Base-by-base conservation (phyloP, 2,888 invertebrate genomes). In the Parnassius glacialis region DNA sequence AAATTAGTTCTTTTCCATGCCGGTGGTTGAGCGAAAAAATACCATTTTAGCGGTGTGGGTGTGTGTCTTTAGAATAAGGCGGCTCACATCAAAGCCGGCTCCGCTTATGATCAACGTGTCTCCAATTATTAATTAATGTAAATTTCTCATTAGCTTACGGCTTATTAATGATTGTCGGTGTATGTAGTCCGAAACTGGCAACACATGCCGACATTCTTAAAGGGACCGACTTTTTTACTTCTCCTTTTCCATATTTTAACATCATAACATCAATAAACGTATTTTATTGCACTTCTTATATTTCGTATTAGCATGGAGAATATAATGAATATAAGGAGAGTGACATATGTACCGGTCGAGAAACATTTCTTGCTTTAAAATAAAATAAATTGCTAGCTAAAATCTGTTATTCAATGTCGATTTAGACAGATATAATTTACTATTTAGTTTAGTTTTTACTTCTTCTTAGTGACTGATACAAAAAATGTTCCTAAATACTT, bases 81-180 rank as follows among this genome's bases (percentile, higher is more conserved):
- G 13, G 11, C 12, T 11, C 10, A 13, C 9, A 13, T 48, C n/a
- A 48, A 48, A 9, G 13, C 16, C 48, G 13, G 13, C 16, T 7
- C 13, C 13, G 48, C 48, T n/a, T 48, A 16, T 48, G 54, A 54
- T 55, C 43, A 52, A 51, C n/a, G 51, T 43, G 51, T 16, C 25
- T 43, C n/a, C 13, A 43, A 45, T 45, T 25, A 55, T 55, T 55
- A 55, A 55, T 45, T 11, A 45, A 55, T 55, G 45, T 44, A 25
- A 55, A 55, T 25, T 16, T 2, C 55, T 45, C 44, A 45, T 55
- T 55, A 45, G 25, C 45, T 45, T 25, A 7, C 20, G 12, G 20
- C 45, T 55, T 20, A 54, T 54, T 54, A 54, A 43, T 42, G 45
- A 45, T 20, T 55, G 55, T 55, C 54, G 54, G 54, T 42, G 11